Conservation (phyloP, 2,888 invertebrate species). For the Drosophila ezoana region DNA sequence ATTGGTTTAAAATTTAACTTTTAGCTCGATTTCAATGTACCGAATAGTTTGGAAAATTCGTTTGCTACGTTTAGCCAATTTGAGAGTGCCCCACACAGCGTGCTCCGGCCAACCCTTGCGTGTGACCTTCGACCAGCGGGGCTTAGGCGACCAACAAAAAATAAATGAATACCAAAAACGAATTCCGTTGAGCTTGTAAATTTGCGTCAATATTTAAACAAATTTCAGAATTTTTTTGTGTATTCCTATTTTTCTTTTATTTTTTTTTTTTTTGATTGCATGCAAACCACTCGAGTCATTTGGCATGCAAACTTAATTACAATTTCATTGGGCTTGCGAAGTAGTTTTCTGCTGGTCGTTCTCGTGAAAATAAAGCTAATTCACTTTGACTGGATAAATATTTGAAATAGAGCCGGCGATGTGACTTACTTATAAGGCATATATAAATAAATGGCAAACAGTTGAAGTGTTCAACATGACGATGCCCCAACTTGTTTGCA, state of each 20-base stretch:
- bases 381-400: conserved; percentile 58
- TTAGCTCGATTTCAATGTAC: conserved; percentile 48
- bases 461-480: conserved; percentile 11
- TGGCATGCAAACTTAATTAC: conserved; percentile 73
- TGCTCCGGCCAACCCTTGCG: conserved; percentile 1
- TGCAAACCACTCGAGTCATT: conserved; percentile 69
- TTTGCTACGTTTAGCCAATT: conserved; percentile 43
- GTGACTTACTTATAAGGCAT: neutral
- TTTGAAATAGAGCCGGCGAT: conserved; percentile 34
- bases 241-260: neutral
- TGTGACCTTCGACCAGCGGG: neutral
- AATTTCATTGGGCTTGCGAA: conserved; percentile 63
- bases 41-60: conserved; percentile 32
- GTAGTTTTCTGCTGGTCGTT: conserved; percentile 30
- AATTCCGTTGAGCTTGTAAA: conserved; percentile 44
- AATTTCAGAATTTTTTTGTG: conserved; percentile 32
- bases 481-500: conserved; percentile 45
- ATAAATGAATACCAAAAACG: conserved; percentile 8
- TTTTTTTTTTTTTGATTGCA: neutral
- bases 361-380: conserved; percentile 51
- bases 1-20: conserved; percentile 60
- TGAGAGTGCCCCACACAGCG: neutral
- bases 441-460: conserved; percentile 16
- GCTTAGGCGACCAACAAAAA: neutral
- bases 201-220: conserved; percentile 71